Evolutionary conservation across 2,113 vertebrate species (phyloP), one percentile per base, ranked within the genome.

Genomic region (Clarias gariepinus): DNA sequence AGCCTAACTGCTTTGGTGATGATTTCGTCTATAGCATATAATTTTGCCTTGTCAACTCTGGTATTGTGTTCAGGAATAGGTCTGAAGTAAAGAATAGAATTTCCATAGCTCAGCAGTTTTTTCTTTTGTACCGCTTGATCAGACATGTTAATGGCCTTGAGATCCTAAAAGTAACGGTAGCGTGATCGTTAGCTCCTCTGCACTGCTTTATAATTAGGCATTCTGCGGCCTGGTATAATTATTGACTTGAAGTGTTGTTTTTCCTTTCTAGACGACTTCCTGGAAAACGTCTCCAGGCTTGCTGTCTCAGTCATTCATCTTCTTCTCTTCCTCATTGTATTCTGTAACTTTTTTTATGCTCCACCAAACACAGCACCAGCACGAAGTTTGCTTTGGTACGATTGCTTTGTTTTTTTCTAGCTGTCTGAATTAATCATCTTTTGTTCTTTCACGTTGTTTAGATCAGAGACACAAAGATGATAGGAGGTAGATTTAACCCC

Each of bases 131-230:
- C 7, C 4, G 16, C 19, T 21, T 64, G 80, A 71, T 60, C 55
- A 71, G 53, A 47, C 77, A 61, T 57, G 52, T 13, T 86, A 86
- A 86, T 81, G 68, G 53, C 21, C 11, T 21, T 33, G 21, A 13
- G 21, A 36, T 71, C 61, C 77, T 81, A 33, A 33, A 81, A 57
- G 64, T 47, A 69, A 64, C 16, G 63, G 60, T n/a, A 55, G 63
- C 28, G 12, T 85, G 64, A 25, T 82, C 57, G 55, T 87, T 81
- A 74, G 79, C 30, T 86, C 41, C 47, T 82, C 71, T 76, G 85
- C 16, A 71, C 68, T 57, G 71, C 83, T 64, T 63, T 89, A 66
- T 86, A 88, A 89, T 87, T 84, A 89, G 57, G 21, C 53, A n/a
- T 47, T 83, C 80, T 61, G 61, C 33, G 33, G 58, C 80, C n/a